Conservation (phyloP, 2,888 invertebrate genomes). For the Chorisops tibialis region DNA sequence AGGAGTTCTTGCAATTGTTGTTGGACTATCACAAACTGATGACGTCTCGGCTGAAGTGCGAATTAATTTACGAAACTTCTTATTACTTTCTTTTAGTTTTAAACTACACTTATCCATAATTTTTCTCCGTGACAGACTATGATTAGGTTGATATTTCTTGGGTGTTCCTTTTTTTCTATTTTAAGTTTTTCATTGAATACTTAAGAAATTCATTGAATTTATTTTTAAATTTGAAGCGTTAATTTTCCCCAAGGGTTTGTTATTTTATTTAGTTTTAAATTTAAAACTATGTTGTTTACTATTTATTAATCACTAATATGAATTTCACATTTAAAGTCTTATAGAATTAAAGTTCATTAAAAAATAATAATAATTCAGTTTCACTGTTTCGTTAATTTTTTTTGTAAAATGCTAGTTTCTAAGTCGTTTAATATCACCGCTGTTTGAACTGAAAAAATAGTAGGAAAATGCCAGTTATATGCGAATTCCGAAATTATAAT, state of each 20-base stretch:
- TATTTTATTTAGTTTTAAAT: background rate
- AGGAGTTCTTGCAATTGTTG: background rate
- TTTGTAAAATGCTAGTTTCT: too few species aligned
- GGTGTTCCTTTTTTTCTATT: background rate
- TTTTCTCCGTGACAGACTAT: background rate
- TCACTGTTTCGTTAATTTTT: too few species aligned
- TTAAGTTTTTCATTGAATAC: background rate
- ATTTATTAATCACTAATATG: background rate
- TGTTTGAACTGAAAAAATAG: too few species aligned
- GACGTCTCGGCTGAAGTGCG: constrained; percentile 19
- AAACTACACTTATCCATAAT: constrained; percentile 26
- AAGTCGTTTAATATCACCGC: too few species aligned
- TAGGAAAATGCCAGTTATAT: too few species aligned
- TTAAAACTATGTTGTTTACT: background rate
- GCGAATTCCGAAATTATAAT: too few species aligned
- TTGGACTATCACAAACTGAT: constrained; percentile 18
- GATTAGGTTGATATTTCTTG: background rate
- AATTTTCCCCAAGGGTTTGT: constrained; percentile 29
- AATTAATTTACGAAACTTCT: constrained; percentile 13
- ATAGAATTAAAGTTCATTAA: background rate
- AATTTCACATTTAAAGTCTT: constrained; percentile 1
- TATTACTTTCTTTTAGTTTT: constrained; percentile 19
- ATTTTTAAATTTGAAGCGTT: constrained; percentile 28
- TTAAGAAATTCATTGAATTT: background rate
- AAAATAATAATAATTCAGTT: too few species aligned